Evolutionary conservation across 2,113 vertebrate species (phyloP).

Genomic region (Noctilio leporinus): DNA sequence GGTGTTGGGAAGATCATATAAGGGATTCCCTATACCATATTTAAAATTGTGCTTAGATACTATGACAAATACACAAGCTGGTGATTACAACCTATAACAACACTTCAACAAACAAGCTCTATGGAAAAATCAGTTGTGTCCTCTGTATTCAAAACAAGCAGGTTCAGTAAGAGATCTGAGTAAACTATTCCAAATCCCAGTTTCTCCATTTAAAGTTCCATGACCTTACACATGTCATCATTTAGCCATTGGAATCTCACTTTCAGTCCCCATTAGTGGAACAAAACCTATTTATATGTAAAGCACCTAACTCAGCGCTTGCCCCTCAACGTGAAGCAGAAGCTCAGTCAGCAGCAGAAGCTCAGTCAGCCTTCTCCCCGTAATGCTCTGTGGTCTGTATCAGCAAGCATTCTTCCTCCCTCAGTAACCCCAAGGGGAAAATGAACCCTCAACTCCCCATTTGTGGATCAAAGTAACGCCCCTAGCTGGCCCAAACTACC

Average conservation of each 20-base stretch:
- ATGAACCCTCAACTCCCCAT: background rate
- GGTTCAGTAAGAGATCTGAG: background rate
- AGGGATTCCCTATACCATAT: background rate
- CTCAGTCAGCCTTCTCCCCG: background rate
- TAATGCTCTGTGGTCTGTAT: background rate
- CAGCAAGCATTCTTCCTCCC: background rate
- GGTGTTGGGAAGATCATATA: background rate
- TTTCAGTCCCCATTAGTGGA: background rate
- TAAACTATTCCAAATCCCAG: background rate
- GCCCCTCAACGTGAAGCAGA: background rate
- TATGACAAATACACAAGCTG: background rate
- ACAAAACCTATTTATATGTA: background rate
- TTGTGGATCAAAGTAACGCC: conserved; percentile 41
- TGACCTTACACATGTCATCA: background rate
- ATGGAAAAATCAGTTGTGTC: background rate
- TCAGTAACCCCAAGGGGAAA: conserved; percentile 13
- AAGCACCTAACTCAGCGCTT: background rate
- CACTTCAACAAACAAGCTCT: background rate
- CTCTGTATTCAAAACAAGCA: background rate
- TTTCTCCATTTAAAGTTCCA: background rate
- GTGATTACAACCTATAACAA: background rate
- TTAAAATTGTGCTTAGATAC: background rate
- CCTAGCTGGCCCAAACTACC: conserved; percentile 19
- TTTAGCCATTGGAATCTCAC: background rate
- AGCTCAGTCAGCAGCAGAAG: background rate